Conservation (phyloP, 2,797 vertebrate species). For the Hozukius guyotensis region DNA sequence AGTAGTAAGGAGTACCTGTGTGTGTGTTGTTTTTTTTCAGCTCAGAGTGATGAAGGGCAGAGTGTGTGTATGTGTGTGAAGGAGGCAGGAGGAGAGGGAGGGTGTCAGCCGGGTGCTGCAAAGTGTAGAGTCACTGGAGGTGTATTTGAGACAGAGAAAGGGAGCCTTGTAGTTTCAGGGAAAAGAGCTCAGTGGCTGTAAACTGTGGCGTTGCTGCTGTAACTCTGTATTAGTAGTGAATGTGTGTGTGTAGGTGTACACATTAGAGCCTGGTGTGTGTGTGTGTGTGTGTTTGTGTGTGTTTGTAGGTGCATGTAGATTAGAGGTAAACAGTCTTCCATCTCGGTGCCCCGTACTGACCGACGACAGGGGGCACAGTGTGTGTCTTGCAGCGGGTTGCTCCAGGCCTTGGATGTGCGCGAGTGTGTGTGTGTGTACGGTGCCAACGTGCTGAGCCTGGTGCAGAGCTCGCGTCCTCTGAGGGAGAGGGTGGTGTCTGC, state of each 20-base stretch:
- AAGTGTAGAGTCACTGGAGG: conserved; percentile 54
- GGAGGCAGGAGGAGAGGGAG: conserved; percentile 48
- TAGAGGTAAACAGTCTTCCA: conserved; percentile 33
- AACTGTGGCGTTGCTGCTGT: conserved; percentile 42
- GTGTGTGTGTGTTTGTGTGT: conserved; percentile 29
- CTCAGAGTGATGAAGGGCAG: conserved; percentile 58
- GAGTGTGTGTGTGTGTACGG: conserved; percentile 81
- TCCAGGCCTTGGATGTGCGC: conserved; percentile 81
- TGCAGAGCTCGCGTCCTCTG: conserved; percentile 84
- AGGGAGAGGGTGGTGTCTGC: conserved; percentile 75
- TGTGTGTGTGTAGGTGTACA: conserved; percentile 15
- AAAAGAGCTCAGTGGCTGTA: conserved; percentile 45
- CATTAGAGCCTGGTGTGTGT: conserved; percentile 32
- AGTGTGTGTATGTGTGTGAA: conserved; percentile 44
- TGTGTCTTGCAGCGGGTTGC: conserved; percentile 81
- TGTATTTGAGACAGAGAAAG: conserved; percentile 60
- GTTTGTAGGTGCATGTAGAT: conserved; percentile 17
- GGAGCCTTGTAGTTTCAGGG: conserved; percentile 47
- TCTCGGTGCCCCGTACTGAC: conserved; percentile 57
- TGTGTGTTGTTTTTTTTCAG: conserved; percentile 24
- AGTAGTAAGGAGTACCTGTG: conserved; percentile 20
- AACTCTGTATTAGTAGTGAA: conserved; percentile 36
- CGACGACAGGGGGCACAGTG: conserved; percentile 68
- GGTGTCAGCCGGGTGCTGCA: conserved; percentile 53
- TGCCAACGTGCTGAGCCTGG: conserved; percentile 86